These are phyloP conservation scores for Triplophysa yarkandensis DNA, from an alignment of 2,797 vertebrate species.

Conservation along the genomic window DNA sequence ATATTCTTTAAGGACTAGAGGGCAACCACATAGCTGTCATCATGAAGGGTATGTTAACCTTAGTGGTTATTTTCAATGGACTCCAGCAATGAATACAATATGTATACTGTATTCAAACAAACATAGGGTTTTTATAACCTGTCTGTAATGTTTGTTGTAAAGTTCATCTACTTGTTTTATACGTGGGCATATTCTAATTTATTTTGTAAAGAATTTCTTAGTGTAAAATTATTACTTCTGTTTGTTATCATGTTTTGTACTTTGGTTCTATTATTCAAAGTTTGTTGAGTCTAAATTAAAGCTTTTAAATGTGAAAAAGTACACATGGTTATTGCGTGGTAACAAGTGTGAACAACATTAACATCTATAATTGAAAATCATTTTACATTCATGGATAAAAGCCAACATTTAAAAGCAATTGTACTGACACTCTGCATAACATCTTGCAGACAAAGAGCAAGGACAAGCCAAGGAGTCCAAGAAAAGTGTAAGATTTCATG, in stretches of 20 bases:
- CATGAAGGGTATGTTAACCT: conserved; percentile 73
- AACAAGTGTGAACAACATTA: background rate
- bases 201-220: too few relatives aligned
- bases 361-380: background rate
- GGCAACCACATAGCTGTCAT: conserved; percentile 40
- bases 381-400: background rate
- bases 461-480: conserved; percentile 45
- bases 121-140: too few relatives aligned
- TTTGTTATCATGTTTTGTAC: too few relatives aligned
- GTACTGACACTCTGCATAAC: background rate
- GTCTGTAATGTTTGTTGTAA: too few relatives aligned
- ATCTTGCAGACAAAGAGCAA: conserved; percentile 59
- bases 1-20: conserved; percentile 47
- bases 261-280: too few relatives aligned
- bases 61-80: background rate
- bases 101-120: too few relatives aligned
- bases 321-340: too few relatives aligned
- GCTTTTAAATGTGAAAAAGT: too few relatives aligned
- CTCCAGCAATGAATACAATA: background rate
- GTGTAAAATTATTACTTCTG: too few relatives aligned
- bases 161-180: too few relatives aligned
- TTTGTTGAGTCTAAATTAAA: too few relatives aligned
- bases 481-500: conserved; percentile 48
- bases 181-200: too few relatives aligned
- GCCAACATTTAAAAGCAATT: background rate